Evolutionary conservation across 2,888 invertebrate species (phyloP).

Genomic region (Syritta pipiens): DNA sequence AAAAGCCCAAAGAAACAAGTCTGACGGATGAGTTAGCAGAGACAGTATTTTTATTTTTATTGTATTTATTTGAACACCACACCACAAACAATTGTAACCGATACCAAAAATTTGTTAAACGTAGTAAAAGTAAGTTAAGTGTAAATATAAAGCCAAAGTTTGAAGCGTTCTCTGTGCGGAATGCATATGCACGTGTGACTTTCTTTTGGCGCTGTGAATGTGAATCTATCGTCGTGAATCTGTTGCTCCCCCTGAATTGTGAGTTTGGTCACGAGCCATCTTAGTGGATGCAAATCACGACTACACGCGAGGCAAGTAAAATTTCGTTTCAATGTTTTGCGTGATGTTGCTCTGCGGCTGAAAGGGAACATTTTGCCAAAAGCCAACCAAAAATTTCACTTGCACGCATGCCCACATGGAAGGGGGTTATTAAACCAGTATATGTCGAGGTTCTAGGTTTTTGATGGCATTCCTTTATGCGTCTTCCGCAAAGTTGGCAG

Average conservation of each 20-base stretch:
- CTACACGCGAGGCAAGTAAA: slow-evolving; percentile 20
- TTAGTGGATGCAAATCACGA: slow-evolving; percentile 31
- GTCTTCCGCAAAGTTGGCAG: too few relatives aligned
- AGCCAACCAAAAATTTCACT: slow-evolving; percentile 29
- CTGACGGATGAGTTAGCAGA: neutral
- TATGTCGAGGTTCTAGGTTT: too few relatives aligned
- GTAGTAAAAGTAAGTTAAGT: slow-evolving; percentile 24
- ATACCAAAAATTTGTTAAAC: slow-evolving; percentile 40
- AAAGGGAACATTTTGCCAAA: slow-evolving; percentile 4
- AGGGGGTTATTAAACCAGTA: too few relatives aligned
- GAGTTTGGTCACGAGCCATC: slow-evolving; percentile 41
- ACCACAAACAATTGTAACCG: too few relatives aligned
- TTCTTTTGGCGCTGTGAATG: slow-evolving; percentile 26
- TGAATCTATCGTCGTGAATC: neutral
- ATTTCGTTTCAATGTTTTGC: slow-evolving; percentile 13
- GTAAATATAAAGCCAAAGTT: slow-evolving; percentile 37
- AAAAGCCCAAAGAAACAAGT: slow-evolving; percentile 74
- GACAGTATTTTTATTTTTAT: slow-evolving; percentile 19
- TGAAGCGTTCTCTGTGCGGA: slow-evolving; percentile 18
- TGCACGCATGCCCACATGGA: too few relatives aligned
- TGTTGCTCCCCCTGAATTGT: slow-evolving; percentile 28
- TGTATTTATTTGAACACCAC: slow-evolving; percentile 26
- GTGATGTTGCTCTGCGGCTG: neutral
- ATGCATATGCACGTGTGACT: slow-evolving; percentile 42
- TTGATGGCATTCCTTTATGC: too few relatives aligned